Evolutionary conservation across 2,113 vertebrate species (phyloP).

Genomic region (Barnardius zonarius): DNA sequence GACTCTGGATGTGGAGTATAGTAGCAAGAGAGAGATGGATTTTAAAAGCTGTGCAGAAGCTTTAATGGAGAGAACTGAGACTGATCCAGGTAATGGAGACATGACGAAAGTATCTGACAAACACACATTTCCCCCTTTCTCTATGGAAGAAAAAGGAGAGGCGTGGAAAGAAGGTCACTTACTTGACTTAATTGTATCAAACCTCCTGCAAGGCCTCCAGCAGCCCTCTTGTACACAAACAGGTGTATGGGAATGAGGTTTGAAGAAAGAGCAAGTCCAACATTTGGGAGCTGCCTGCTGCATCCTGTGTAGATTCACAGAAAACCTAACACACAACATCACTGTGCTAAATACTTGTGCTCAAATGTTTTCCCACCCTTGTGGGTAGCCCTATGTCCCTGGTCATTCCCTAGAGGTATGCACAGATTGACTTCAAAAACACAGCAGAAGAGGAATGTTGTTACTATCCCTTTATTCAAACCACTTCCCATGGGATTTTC

Average conservation of each 20-base stretch:
- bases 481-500: background rate
- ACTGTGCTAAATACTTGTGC: background rate
- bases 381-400: background rate
- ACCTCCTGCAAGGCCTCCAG: background rate
- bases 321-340: background rate
- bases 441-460: background rate
- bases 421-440: background rate
- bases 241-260: background rate
- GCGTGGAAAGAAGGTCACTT: background rate
- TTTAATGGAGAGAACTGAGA: background rate
- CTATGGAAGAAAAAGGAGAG: background rate
- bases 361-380: background rate
- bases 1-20: background rate
- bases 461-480: conserved; percentile 5
- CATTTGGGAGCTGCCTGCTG: background rate
- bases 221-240: background rate
- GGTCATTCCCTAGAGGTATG: background rate
- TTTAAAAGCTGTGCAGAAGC: background rate
- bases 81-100: background rate
- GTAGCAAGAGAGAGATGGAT: background rate
- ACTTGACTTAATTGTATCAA: background rate
- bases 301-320: background rate
- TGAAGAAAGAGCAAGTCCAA: background rate
- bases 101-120: background rate
- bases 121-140: background rate